Evolutionary conservation across 1,140 invertebrate species (phyloP), one percentile per base, ranked within the genome.

Genomic region (Antheraea pernyi): DNA sequence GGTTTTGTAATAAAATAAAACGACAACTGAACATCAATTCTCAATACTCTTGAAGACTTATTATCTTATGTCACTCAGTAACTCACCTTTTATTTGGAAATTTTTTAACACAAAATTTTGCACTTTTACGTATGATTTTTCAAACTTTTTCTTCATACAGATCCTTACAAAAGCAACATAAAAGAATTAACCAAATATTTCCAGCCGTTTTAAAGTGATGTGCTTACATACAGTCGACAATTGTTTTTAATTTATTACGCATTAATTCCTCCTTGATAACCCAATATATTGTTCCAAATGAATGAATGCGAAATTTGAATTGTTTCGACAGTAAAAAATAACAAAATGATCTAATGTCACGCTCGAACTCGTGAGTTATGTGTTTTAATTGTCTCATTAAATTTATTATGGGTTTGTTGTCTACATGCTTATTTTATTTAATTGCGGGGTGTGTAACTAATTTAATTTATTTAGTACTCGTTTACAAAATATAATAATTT

Each of bases 311-410:
- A 30, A 61, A 36, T 61, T 36, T 22, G 19, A 61, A 61, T 19
- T 36, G 60, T 61, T 61, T 60, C 5, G n/a, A 19, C 9, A n/a
- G 36, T 19, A 19, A 36, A 61, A 61, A 22, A 61, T 36, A 61
- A 61, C 22, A 30, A 61, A 22, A 61, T 30, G 19, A 61, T 61
- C 58, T 75, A 71, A 76, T 67, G 67, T 70, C 73, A 77, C 22
- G 39, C 42, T 60, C 59, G 65, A 72, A 70, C 72, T 73, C 64
- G 68, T 71, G 30, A 30, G 63, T 69, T 62, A 53, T 53, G 46
- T 53, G 16, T 53, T 53, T 16, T 53, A 53, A 53, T 71, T 76
- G 69, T 73, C 64, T 73, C 71, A 76, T 79, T 76, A 70, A 74
- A 74, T 65, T 42, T 67, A 69, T 70, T 63, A 62, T 65, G 69